Evolutionary conservation across 2,797 vertebrate species (phyloP), one percentile per base, ranked within the genome.

Genomic region (Sandelia bainsii): DNA sequence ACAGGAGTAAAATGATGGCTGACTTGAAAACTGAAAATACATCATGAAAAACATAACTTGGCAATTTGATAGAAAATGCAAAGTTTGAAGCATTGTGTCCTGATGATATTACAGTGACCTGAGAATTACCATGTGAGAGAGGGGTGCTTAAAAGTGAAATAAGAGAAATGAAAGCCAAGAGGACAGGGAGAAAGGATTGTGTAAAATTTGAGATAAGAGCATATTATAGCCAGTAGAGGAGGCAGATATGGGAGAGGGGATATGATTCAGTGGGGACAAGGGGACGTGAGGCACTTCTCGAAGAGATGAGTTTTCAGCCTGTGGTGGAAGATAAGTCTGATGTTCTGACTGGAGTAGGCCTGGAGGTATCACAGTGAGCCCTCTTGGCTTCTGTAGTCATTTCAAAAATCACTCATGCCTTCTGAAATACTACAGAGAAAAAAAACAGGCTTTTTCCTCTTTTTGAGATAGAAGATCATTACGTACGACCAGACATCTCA

Each of bases 171-270:
- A 74, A 59, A 74, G 68, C 49, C 51, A 10, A 51, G 46, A 8
- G 40, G 27, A 64, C 54, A 72, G 62, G 72, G 27, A 56, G 69
- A 70, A 75, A 72, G 48, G 64, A 66, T 64, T 75, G 53, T 61
- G 70, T 79, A 37, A 60, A 53, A 71, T 52, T 64, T 0, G 1
- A 83, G 84, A 89, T 86, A 83, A 81, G 77, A 82, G 62, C 52
- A 10, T 63, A 81, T 88, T 69, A 80, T 60, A 68, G 75, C 52
- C 62, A 62, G 58, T 14, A 25, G 64, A 71, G 66, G 72, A 42
- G 76, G 57, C 5, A 76, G 86, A 81, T 80, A 77, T 6, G 50
- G 64, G 54, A 50, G 51, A 51, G 52, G 59, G 79, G 69, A 70
- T 68, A 51, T 77, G 82, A 77, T 80, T 82, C 74, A 84, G 69